Evolutionary conservation across 1,140 invertebrate species (phyloP), one percentile per base, ranked within the genome.

Genomic region (Paracyclopina nana): DNA sequence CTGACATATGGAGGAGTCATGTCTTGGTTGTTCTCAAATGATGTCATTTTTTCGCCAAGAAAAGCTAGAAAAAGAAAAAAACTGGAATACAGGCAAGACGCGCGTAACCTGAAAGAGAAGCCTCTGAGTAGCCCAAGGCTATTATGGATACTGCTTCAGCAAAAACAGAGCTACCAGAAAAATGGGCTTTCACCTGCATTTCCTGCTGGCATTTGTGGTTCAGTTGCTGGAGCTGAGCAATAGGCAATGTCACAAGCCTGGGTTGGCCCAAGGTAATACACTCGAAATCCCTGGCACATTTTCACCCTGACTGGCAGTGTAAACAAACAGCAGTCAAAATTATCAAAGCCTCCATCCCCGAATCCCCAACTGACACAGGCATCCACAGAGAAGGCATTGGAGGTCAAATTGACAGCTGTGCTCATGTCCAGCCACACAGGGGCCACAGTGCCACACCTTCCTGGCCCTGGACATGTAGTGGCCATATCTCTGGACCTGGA

Each of bases 231-330:
- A 8, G 34, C 34, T 9, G 34, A 38, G 34, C 34, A 38, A 38
- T 38, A 38, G n/a, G 34, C 34, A 38, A 38, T 38, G 34, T n/a
- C 14, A 38, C 34, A 38, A 38, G 34, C 34, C 20, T 38, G 34
- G 3, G 34, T 38, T 2, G 34, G 34, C 3, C 34, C 34, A n/a
- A 38, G 20, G 8, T 38, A 38, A 38, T 38, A 38, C 3, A 38
- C 34, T 5, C 20, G 14, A 20, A 38, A 38, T 20, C 34, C 34
- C 14, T 38, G 14, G 20, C 34, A 38, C 14, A 16, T 38, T 9
- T 38, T n/a, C n/a, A 38, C 20, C 34, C n/a, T 16, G 34, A 38
- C 34, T 38, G 34, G 34, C 20, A 38, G 20, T 38, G 34, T 38
- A 38, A 38, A 38, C 3, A 38, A 8, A 38, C 34, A 38, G 9